A percentile compares a stretch with the other conserved stretches of the same genome.
Conservation (phyloP, 2,888 invertebrate species). For the Neoitamus cyanurus region DNA sequence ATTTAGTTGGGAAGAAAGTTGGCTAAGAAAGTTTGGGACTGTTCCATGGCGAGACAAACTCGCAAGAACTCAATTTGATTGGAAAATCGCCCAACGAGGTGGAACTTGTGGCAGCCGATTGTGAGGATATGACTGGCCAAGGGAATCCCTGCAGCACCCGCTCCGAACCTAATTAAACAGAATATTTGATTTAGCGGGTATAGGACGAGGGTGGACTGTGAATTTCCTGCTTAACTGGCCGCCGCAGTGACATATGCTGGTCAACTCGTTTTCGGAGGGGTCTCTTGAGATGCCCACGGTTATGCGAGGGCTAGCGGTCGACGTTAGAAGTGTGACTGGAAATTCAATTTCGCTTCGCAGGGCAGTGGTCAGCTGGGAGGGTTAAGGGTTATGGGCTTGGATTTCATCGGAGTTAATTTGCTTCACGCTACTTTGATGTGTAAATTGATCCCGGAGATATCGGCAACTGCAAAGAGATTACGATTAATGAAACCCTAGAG, state of each 20-base stretch:
- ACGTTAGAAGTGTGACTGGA: constrained; percentile 22
- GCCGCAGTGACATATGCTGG: constrained; percentile 41
- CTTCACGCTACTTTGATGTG: constrained; percentile 8
- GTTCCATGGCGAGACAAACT: background rate
- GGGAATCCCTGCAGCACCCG: background rate
- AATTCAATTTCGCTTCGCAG: constrained; percentile 22
- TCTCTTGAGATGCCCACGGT: constrained; percentile 2
- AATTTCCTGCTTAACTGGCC: background rate
- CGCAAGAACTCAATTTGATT: constrained; percentile 27
- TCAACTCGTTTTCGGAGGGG: constrained; percentile 42
- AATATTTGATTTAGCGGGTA: constrained; percentile 18
- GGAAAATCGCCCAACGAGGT: constrained; percentile 38
- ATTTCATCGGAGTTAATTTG: constrained; percentile 27
- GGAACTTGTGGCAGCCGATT: background rate
- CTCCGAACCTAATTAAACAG: constrained; percentile 24
- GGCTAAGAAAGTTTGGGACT: background rate
- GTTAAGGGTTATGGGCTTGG: background rate
- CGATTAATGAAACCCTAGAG: background rate
- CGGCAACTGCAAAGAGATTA: background rate
- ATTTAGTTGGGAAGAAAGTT: constrained; percentile 30
- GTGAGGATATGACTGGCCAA: background rate
- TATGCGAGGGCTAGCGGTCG: background rate
- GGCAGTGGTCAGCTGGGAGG: constrained; percentile 12
- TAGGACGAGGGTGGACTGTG: constrained; percentile 11
- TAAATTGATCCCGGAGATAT: background rate